Evolutionary conservation across 1,140 invertebrate genomes (phyloP), one percentile per base, ranked within the genome.

Genomic region (Pachyrhynchus sulphureomaculatus): DNA sequence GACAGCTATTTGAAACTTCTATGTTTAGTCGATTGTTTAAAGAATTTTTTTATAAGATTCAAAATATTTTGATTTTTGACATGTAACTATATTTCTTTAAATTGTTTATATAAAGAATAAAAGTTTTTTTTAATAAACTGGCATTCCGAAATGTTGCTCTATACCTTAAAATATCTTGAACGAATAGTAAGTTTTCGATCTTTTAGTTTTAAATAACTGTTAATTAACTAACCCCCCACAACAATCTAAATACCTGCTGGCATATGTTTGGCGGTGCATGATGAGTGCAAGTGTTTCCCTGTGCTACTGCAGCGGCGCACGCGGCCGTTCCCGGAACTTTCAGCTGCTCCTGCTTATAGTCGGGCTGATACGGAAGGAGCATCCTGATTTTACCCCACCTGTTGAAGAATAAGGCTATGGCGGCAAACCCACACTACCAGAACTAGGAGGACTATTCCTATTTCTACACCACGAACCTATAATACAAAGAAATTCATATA

Each of bases 311-410:
- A 55, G 84, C 83, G 13, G 86, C 81, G 72, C 88, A 87, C 0
- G 86, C 87, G 18, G 87, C 88, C 29, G 88, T 89, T 10, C 88
- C 88, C 1, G 89, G 88, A 26, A 90, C 88, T 79, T 91, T 90
- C 2, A 90, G 76, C 74, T 90, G 88, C 71, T 91, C 89, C 63
- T 87, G 85, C 72, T 92, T 93, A 75, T 92, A 93, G 67, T 92
- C 91, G 10, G 93, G 92, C 71, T 95, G 92, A 75, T 95, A 95
- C 0, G 92, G 92, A 64, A 94, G 79, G 56, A 95, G 79, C 92
- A 95, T 95, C 33, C 93, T 83, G 39, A 95, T 95, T 80, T 95
- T 95, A 12, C 92, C 92, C 92, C 92, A 94, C 29, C 90, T 83
- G 73, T 92, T 93, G 80, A 94, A 93, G 80, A 94, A 95, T 2